phyloP scores from a whole-genome alignment of 2,797 vertebrate species.

The Mustela erminea region DNA sequence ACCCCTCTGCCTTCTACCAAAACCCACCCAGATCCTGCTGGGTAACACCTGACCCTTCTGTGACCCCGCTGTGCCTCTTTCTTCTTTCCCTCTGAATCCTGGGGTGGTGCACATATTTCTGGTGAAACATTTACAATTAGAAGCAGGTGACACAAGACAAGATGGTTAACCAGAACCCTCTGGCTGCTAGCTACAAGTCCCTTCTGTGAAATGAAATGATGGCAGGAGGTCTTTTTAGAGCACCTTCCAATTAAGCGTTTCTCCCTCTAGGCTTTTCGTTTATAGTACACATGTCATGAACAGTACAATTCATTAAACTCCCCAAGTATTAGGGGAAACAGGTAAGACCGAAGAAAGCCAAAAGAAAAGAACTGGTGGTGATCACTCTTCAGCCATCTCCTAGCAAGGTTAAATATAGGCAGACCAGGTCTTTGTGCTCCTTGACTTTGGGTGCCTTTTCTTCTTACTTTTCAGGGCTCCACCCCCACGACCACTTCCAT shows the following conservation, averaged over 20 bases:
- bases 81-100: constrained; percentile 10
- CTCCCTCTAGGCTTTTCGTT: neutral
- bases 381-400: neutral
- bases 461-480: neutral
- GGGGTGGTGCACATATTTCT: neutral
- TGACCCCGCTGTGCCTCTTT: neutral
- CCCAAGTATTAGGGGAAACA: neutral
- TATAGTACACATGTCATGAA: neutral
- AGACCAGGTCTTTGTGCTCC: neutral
- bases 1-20: neutral
- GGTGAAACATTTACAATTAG: neutral
- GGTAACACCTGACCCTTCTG: neutral
- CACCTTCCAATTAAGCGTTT: neutral
- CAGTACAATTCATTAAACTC: neutral
- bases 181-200: neutral
- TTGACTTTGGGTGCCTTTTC: neutral
- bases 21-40: neutral
- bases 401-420: neutral
- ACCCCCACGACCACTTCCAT: neutral
- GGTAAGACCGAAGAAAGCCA: neutral
- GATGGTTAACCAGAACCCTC: neutral
- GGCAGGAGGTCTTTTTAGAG: neutral
- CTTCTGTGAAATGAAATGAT: neutral
- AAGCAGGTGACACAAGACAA: neutral
- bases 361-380: neutral